A percentile compares a stretch with the other conserved stretches of the same genome.
These are phyloP conservation scores for Dolichopus griseipennis DNA, from an alignment of 2,888 invertebrate genomes.

Conservation along the genomic window DNA sequence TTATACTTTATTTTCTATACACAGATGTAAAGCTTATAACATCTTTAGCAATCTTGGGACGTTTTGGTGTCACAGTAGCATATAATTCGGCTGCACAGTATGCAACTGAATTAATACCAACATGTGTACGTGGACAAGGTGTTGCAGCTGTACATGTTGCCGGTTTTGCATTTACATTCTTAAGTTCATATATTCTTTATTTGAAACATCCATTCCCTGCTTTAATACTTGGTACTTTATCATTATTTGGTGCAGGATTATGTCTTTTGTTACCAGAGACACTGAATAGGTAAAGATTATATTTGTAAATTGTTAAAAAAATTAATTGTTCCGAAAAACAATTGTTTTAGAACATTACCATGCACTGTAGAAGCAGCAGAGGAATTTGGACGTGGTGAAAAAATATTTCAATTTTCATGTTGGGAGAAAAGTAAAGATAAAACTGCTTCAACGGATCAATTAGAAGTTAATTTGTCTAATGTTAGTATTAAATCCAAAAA, in stretches of 20 bases:
- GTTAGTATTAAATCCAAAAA: no score
- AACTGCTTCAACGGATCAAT: neutral
- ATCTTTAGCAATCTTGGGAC: slow-evolving; percentile 46
- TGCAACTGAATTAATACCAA: slow-evolving; percentile 55
- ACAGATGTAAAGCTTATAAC: slow-evolving; percentile 38
- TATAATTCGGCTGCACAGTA: slow-evolving; percentile 58
- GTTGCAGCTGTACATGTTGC: slow-evolving; percentile 53
- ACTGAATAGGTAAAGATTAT: slow-evolving; percentile 32
- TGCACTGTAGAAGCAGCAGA: slow-evolving; percentile 52
- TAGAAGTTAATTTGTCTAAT: neutral
- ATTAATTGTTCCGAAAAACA: neutral
- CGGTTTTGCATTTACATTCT: slow-evolving; percentile 53
- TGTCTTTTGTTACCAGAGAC: slow-evolving; percentile 55
- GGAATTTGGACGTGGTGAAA: slow-evolving; percentile 48
- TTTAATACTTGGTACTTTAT: slow-evolving; percentile 47
- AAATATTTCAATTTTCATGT: slow-evolving; percentile 46
- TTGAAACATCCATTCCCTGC: slow-evolving; percentile 42
- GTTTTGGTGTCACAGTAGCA: slow-evolving; percentile 53
- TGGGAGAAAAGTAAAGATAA: slow-evolving; percentile 19
- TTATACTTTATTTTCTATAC: neutral
- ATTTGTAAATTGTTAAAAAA: neutral
- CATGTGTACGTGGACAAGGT: slow-evolving; percentile 54
- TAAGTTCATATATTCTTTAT: slow-evolving; percentile 49
- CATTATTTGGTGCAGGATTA: slow-evolving; percentile 46
- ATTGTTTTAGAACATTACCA: slow-evolving; percentile 43